Evolutionary conservation across 2,888 invertebrate species (phyloP).

Genomic region (Scelioninae gen. 2): DNA sequence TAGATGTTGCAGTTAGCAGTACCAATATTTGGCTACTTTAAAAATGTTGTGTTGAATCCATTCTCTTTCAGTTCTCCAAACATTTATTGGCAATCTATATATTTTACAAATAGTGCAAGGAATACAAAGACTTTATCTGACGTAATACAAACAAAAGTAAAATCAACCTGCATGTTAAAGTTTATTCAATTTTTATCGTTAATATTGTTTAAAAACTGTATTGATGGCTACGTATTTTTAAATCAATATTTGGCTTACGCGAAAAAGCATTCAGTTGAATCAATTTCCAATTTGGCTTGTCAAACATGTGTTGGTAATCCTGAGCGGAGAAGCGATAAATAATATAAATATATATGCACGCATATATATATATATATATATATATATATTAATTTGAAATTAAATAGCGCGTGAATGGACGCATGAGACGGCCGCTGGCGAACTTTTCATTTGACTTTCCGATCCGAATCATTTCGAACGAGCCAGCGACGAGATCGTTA

Average conservation of each 20-base stretch:
- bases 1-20: constrained; percentile 43
- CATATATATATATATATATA: constrained; percentile 22
- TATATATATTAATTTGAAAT: constrained; percentile 33
- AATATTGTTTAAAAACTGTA: constrained; percentile 53
- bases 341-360: constrained; percentile 18
- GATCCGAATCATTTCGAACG: too few species aligned
- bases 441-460: background rate
- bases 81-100: constrained; percentile 56
- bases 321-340: constrained; percentile 18
- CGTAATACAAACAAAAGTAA: constrained; percentile 50
- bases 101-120: constrained; percentile 56
- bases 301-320: constrained; percentile 40
- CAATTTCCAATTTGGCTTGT: constrained; percentile 50
- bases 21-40: constrained; percentile 53
- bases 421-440: background rate
- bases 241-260: constrained; percentile 47
- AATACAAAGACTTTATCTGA: constrained; percentile 54
- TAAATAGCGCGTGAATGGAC: background rate
- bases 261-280: constrained; percentile 53
- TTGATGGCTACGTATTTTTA: constrained; percentile 52
- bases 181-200: constrained; percentile 57
- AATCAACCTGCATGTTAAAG: constrained; percentile 46
- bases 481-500: too few species aligned
- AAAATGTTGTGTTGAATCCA: constrained; percentile 50
- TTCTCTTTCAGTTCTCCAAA: constrained; percentile 53